Conservation (phyloP, 1,140 invertebrate genomes). For the Aphidius gifuensis region DNA sequence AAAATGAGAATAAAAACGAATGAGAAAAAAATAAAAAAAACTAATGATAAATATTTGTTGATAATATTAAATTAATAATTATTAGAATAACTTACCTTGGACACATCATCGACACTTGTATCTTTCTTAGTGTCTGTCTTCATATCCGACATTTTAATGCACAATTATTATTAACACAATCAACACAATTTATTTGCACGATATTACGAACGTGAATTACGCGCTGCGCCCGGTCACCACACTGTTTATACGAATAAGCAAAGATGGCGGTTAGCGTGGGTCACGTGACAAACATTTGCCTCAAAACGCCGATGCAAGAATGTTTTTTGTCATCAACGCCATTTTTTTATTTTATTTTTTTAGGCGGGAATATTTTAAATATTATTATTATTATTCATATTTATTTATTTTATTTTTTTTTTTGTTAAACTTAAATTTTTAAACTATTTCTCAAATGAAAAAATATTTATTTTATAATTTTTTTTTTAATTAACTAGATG, state of each 20-base stretch:
- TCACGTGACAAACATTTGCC: conserved; percentile 50
- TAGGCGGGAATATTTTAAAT: no score
- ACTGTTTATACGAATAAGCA: conserved; percentile 56
- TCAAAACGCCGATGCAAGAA: conserved; percentile 44
- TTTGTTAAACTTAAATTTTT: no score
- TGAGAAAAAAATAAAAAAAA: neutral
- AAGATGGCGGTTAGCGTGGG: conserved; percentile 60
- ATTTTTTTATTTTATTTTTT: no score
- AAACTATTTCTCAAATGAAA: no score
- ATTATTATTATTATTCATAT: conserved; percentile 9
- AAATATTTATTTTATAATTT: no score
- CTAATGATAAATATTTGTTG: neutral
- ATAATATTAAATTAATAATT: neutral
- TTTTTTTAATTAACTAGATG: no score
- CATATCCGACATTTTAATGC: conserved; percentile 52
- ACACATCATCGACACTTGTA: conserved; percentile 52
- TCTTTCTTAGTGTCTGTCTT: conserved; percentile 56
- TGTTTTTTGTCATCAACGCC: neutral
- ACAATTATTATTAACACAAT: conserved; percentile 41
- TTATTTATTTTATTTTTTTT: neutral
- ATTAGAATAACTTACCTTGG: conserved; percentile 46
- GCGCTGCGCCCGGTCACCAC: conserved; percentile 45
- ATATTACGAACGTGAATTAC: conserved; percentile 41
- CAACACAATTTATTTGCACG: conserved; percentile 46
- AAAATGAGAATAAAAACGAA: conserved; percentile 1